Evolutionary conservation across 2,113 vertebrate species (phyloP), one percentile per base, ranked within the genome.

Genomic region (Sphyrna mokarran): DNA sequence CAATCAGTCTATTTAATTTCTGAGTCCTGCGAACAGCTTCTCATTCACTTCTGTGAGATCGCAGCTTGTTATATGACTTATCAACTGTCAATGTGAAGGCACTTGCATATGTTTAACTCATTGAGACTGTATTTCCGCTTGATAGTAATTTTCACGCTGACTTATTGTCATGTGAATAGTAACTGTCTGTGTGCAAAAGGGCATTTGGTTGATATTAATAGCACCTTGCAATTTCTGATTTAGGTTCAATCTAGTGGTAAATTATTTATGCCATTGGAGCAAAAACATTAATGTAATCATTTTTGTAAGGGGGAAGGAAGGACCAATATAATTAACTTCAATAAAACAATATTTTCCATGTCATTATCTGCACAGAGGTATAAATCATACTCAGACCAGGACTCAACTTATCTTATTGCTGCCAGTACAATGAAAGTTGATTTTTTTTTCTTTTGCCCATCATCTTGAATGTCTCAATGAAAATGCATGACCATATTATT

Each of bases 241-340:
- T 68, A 83, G 40, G 89, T 93, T 93, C 37, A 68, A 68, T 93
- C 89, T 93, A 66, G 61, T 68, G 89, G 33, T 93, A 66, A 93
- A 93, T 93, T 40, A 93, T 93, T 68, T 93, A 93, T 37, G 61
- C 61, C 89, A 66, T 68, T 93, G 89, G 89, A 93, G 58, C 18
- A 93, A 66, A 68, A 93, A 93, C 89, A 93, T 66, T 93, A 93
- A 37, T 22, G 61, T 93, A 66, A 93, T 68, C 61, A 66, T 40
- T 93, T 68, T 90, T 93, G 66, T 93, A 66, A 66, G 33, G n/a
- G 14, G 20, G 61, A 37, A 61, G 89, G 89, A 66, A 93, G 89
- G 89, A 93, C 89, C 61, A 93, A 68, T 93, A 61, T 93, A 93
- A 93, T 66, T 68, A 93, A 66, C 89, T 93, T 93, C 68, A 37